phyloP scores from a whole-genome alignment of 2,888 invertebrate species.

The Suillia variegata region DNA sequence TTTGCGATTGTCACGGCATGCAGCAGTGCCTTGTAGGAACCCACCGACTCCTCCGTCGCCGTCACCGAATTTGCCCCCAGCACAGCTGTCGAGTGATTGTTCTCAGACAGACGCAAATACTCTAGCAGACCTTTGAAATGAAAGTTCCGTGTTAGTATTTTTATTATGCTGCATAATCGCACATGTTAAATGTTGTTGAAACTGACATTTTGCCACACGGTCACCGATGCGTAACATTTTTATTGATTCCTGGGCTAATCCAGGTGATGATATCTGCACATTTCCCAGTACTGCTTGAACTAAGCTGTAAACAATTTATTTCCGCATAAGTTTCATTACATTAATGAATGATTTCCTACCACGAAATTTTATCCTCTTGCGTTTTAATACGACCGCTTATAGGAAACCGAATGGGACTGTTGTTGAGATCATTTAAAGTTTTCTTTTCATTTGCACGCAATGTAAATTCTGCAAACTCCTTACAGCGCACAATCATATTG shows the following conservation, averaged over 20 bases:
- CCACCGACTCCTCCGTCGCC: background rate
- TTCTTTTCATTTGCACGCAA: constrained; percentile 73
- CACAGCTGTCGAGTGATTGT: no score
- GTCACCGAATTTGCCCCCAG: no score
- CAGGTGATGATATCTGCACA: constrained; percentile 70
- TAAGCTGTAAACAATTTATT: constrained; percentile 63
- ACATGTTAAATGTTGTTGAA: background rate
- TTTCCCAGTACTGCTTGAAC: constrained; percentile 78
- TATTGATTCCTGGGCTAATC: constrained; percentile 72
- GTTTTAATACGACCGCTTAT: constrained; percentile 74
- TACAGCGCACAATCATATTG: constrained; percentile 66
- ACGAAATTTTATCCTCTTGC: constrained; percentile 76
- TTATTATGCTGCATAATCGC: background rate
- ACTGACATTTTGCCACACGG: constrained; percentile 71
- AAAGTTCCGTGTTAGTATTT: constrained; percentile 7
- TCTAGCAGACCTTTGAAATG: constrained; percentile 65
- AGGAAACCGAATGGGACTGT: constrained; percentile 73
- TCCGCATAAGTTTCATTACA: background rate
- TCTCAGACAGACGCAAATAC: constrained; percentile 64
- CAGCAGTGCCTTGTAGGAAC: constrained; percentile 64
- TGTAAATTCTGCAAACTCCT: constrained; percentile 72
- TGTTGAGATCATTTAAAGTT: constrained; percentile 69
- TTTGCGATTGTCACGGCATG: constrained; percentile 70
- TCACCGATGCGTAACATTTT: constrained; percentile 72
- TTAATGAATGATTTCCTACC: constrained; percentile 63